These are phyloP conservation scores for Bombus terrestris DNA, from an alignment of 1,140 invertebrate genomes.

Conservation along the genomic window DNA sequence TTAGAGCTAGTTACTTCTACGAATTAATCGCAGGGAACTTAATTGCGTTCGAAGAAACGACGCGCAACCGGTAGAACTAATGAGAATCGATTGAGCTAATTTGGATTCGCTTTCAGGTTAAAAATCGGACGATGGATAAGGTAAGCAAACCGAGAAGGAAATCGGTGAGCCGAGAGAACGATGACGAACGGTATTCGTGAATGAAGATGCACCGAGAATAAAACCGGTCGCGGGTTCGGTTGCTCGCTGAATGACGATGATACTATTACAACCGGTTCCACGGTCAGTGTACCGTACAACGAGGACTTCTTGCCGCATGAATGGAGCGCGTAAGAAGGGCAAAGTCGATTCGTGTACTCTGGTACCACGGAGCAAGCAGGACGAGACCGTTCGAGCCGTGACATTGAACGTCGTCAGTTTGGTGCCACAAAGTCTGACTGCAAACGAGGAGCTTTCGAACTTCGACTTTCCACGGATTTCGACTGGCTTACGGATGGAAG, in stretches of 20 bases:
- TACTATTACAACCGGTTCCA: slow-evolving; percentile 76
- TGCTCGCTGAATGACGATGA: slow-evolving; percentile 64
- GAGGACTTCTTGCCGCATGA: slow-evolving; percentile 72
- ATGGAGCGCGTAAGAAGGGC: slow-evolving; percentile 66
- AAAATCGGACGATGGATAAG: not conserved
- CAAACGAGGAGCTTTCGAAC: not conserved
- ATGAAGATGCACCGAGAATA: slow-evolving; percentile 74
- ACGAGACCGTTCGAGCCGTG: slow-evolving; percentile 51
- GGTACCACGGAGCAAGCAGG: slow-evolving; percentile 17
- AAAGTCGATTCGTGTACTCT: slow-evolving; percentile 13
- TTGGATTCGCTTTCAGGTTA: slow-evolving; percentile 28
- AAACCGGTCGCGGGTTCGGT: slow-evolving; percentile 65
- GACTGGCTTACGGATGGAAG: too few relatives aligned
- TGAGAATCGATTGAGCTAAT: not conserved
- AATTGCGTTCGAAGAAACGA: not conserved
- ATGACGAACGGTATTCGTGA: slow-evolving; percentile 49
- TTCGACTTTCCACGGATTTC: not conserved
- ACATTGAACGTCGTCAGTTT: slow-evolving; percentile 66
- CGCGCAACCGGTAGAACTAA: too few relatives aligned
- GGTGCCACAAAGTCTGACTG: not conserved
- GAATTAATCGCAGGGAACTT: too few relatives aligned
- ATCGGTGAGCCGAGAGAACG: not conserved
- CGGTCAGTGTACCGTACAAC: slow-evolving; percentile 54
- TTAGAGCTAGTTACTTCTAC: not conserved
- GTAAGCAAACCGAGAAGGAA: not conserved